Conservation (phyloP, 2,113 vertebrate genomes). For the Solenodon paradoxus region DNA sequence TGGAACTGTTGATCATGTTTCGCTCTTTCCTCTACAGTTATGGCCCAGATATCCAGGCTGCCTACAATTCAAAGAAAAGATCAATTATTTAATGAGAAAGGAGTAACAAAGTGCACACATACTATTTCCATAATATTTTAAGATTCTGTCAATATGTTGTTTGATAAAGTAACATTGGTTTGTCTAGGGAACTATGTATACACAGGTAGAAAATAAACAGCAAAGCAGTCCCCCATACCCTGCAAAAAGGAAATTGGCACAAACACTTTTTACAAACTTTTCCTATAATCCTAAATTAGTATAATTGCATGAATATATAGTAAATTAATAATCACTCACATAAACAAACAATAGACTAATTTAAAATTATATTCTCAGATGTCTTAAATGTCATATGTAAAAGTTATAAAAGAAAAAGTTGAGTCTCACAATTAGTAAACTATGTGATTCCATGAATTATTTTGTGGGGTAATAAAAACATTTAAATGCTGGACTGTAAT, state of each 20-base stretch:
- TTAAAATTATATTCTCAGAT: background rate
- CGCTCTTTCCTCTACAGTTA: conserved; percentile 96
- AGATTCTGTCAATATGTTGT: no score
- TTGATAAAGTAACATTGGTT: background rate
- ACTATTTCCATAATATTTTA: background rate
- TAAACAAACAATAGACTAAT: background rate
- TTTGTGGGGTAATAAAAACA: background rate
- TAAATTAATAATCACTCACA: background rate
- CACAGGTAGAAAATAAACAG: background rate
- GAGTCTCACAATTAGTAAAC: background rate
- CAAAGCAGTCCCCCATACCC: no score
- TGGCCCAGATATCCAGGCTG: conserved; percentile 94
- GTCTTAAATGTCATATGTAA: background rate
- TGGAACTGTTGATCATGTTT: conserved; percentile 99
- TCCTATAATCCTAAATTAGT: background rate
- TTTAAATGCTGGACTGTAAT: background rate
- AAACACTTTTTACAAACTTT: background rate
- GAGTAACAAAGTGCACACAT: background rate
- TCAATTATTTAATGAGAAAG: background rate
- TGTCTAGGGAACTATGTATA: background rate
- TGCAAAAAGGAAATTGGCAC: background rate
- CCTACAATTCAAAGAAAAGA: conserved; percentile 79
- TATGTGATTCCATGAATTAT: background rate
- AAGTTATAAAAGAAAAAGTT: background rate
- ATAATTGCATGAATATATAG: background rate